A percentile compares a stretch with the other conserved stretches of the same genome.
These are phyloP conservation scores for Coracias cyanogaster DNA, from an alignment of 2,797 vertebrate genomes.

Conservation along the genomic window DNA sequence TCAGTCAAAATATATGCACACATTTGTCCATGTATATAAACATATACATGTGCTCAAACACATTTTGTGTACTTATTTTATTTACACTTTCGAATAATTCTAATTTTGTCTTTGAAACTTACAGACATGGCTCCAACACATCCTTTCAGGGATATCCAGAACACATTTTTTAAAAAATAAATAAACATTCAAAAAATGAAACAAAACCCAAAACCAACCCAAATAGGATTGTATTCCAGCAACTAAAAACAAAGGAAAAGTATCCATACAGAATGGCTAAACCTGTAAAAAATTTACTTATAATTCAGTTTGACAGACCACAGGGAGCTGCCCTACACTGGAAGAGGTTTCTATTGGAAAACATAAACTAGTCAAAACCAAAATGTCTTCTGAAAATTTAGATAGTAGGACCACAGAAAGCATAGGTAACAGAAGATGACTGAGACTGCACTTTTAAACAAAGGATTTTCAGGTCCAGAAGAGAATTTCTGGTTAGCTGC, in stretches of 20 bases:
- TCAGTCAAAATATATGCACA: neutral
- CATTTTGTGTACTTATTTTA: neutral
- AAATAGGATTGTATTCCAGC: neutral
- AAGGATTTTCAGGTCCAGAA: neutral
- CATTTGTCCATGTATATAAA: neutral
- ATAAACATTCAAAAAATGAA: neutral
- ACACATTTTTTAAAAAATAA: neutral
- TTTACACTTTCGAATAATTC: neutral
- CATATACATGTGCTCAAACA: neutral
- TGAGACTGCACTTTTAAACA: neutral
- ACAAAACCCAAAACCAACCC: neutral
- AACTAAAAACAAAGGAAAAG: neutral
- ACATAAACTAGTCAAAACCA: neutral
- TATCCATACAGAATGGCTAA: neutral
- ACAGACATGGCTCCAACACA: neutral
- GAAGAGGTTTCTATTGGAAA: neutral
- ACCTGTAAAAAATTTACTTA: neutral
- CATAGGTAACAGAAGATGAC: neutral
- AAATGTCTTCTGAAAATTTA: neutral
- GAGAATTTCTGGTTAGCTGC: neutral
- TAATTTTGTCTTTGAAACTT: neutral
- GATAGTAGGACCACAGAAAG: neutral
- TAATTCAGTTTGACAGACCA: neutral
- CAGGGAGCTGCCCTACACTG: neutral
- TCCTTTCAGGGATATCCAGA: neutral